Evolutionary conservation across 1,140 invertebrate genomes (phyloP).

Genomic region (Eriocheir sinensis): DNA sequence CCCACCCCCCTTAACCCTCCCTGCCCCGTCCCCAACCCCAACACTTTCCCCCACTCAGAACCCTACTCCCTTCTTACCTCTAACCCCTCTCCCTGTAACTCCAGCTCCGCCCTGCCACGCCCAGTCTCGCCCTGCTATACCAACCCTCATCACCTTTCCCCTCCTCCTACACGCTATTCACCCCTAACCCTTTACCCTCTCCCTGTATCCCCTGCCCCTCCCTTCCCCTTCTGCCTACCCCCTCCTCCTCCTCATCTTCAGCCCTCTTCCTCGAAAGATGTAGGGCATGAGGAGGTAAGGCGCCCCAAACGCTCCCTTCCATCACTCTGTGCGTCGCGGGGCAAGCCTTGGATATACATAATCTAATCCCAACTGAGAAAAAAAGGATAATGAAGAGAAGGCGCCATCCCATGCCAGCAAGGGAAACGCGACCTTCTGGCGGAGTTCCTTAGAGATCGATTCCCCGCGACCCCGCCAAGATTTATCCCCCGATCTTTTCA

Average conservation of each 20-base stretch:
- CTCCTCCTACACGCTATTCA: too few species aligned
- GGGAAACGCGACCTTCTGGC: slow-evolving; percentile 50
- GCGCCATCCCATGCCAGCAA: neutral
- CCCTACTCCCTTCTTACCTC: too few species aligned
- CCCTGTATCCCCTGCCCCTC: neutral
- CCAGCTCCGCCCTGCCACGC: too few species aligned
- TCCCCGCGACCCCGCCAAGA: neutral
- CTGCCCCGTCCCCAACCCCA: too few species aligned
- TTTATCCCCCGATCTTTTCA: slow-evolving; percentile 62
- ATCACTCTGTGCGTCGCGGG: neutral
- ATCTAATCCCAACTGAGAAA: slow-evolving; percentile 50
- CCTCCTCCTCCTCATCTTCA: neutral
- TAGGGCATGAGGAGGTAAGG: neutral
- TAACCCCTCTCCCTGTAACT: too few species aligned
- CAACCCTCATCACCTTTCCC: too few species aligned
- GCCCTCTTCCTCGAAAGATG: neutral
- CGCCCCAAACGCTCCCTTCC: neutral
- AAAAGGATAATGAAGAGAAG: slow-evolving; percentile 57
- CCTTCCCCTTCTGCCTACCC: neutral
- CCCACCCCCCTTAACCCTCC: too few species aligned
- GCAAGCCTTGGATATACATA: slow-evolving; percentile 51
- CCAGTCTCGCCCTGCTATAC: too few species aligned
- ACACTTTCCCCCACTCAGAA: too few species aligned
- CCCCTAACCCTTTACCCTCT: neutral
- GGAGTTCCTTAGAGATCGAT: neutral